Base-by-base conservation (phyloP, 1,140 invertebrate species). In the Hesperophylax magnus region DNA sequence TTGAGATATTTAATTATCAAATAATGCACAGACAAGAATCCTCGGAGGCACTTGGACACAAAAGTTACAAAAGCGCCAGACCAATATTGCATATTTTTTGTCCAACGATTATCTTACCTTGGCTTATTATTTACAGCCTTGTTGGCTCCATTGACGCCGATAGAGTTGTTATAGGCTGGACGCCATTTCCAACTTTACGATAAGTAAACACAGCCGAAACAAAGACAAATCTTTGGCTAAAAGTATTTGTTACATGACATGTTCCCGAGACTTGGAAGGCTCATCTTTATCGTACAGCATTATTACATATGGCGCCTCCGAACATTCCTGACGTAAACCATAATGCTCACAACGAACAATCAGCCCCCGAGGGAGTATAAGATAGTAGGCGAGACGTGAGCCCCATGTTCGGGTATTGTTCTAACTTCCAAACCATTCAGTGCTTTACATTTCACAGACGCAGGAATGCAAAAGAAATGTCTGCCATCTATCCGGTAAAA, bases 111-210 rank as follows among this genome's bases (percentile, higher is more conserved):
- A 47, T 47, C 11, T 54, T 72, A 24, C 52, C 6, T 24, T 72
- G 20, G 52, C 9, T 72, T 72, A 72, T 72, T 72, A 56, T 72
- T 67, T 72, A 54, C 31, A 61, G 14, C 24, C 69, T 72, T 72
- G 69, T 54, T 54, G 22, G 54, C 20, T 47, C 69, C 69, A 72
- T 54, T 72, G 47, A 53, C 24, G 47, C 69, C 56, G 69, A 72
- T 72, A 72, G 17, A 54, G 18, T 53, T 54, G 63, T 67, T 67
- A 53, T 22, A 34, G 27, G 39, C 18, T 47, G 7, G 56, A 27
- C 27, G 69, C 69, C 69, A 72, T 72, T 72, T 72, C 69, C 69
- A 52, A 72, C 65, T 69, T 22, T 15, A 54, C 52, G 69, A 72
- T 72, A 72, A 72, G 69, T 6, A 47, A 18, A 47, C 39, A 52